Percentiles rank a stretch among this genome's conserved stretches.
Conservation (phyloP, 2,113 vertebrate species). For the Mystacornis crossleyi region DNA sequence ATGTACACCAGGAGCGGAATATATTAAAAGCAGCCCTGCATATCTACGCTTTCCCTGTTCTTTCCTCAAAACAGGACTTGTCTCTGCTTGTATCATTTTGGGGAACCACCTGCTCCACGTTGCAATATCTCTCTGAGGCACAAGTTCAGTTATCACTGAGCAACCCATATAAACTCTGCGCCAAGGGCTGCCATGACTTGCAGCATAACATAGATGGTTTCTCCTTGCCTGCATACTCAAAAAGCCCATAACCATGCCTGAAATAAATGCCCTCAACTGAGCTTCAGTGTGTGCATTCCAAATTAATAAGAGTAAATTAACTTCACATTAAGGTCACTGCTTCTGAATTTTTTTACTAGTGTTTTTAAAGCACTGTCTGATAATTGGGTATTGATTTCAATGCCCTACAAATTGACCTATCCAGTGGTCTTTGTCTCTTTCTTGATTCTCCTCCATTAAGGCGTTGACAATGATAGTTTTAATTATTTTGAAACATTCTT, state of each 20-base stretch:
- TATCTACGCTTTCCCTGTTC: neutral
- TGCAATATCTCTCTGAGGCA: neutral
- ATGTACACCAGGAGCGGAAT: neutral
- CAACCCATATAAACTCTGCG: neutral
- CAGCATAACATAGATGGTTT: neutral
- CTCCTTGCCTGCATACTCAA: neutral
- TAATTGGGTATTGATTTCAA: constrained; percentile 22
- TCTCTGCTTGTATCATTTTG: neutral
- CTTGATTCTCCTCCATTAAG: neutral
- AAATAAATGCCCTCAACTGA: neutral
- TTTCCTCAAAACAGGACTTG: neutral
- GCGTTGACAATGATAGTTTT: neutral
- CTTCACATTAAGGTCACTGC: neutral
- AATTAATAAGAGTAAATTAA: constrained; percentile 35
- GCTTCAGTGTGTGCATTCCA: neutral
- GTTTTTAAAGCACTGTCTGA: neutral
- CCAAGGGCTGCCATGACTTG: neutral
- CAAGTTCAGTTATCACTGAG: neutral
- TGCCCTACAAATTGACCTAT: constrained; percentile 15
- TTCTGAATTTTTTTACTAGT: neutral
- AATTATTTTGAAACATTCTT: neutral
- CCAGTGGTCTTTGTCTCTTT: neutral
- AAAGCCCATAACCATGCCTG: neutral
- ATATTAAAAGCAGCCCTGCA: neutral
- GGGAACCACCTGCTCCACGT: neutral